A percentile compares a stretch with the other conserved stretches of the same genome.
Evolutionary conservation across 2,888 invertebrate genomes (phyloP).

Genomic region (Melolontha melolontha): DNA sequence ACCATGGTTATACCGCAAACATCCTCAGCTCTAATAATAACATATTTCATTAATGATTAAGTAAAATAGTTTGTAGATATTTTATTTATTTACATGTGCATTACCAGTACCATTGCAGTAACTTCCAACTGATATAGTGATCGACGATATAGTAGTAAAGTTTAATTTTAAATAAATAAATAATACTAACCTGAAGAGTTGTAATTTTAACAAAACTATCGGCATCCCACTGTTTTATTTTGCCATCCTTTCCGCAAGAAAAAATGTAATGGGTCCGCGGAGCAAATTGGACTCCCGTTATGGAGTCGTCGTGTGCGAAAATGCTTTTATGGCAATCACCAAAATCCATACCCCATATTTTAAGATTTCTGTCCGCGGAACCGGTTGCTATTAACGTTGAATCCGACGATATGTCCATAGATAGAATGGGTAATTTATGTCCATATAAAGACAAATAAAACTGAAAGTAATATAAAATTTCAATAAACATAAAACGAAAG

Average conservation of each 20-base stretch:
- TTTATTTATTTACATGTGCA: no score
- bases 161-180: no score
- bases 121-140: no score
- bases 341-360: conserved; percentile 98
- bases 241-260: conserved; percentile 92
- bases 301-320: conserved; percentile 96
- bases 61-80: no score
- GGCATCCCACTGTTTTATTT: conserved; percentile 97
- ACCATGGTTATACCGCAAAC: no score
- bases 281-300: conserved; percentile 90
- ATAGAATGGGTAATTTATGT: conserved; percentile 93
- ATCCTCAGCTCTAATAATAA: no score
- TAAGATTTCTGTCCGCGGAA: conserved; percentile 94
- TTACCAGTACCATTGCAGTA: no score
- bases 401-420: conserved; percentile 93
- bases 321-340: conserved; percentile 98
- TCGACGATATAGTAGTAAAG: no score
- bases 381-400: conserved; percentile 90
- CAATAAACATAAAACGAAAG: conserved; percentile 54
- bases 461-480: conserved; percentile 61
- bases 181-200: conserved; percentile 78
- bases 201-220: conserved; percentile 91
- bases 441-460: conserved; percentile 96
- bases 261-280: conserved; percentile 94
- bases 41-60: no score